Evolutionary conservation across 2,113 vertebrate genomes (phyloP), one percentile per base, ranked within the genome.

Genomic region (Sylvietta virens): DNA sequence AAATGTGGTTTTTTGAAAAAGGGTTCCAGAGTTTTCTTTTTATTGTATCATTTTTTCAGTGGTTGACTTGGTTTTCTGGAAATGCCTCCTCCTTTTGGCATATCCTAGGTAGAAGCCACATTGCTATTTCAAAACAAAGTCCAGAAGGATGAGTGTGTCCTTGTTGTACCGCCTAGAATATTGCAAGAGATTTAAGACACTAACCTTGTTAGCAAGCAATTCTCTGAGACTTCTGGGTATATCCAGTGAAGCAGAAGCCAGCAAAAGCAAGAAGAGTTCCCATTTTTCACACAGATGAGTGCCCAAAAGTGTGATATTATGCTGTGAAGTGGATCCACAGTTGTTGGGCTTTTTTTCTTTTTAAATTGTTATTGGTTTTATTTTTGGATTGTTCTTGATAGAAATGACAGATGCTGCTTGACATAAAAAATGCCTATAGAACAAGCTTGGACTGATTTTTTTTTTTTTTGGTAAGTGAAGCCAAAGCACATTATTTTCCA

Each of bases 401-500:
- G n/a, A 91, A 81, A 62, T 15, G 24, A 81, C 14, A 78, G 39
- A 31, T 35, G n/a, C 1, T 81, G 21, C 54, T 88, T 84, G 64
- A 74, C 27, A 16, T 21, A 27, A 78, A 22, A 61, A 80, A 73
- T 48, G 7, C 37, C 12, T 44, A 33, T 26, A 86, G 21, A 71
- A 58, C 9, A 77, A 92, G 5, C 3, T 42, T 90, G 14, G 7
- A 60, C 56, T 84, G 67, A 91, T 73, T 85, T 40, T 72, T 45
- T 3, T 16, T 44, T n/a, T 45, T 95, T 91, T 95, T 66, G 50
- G 61, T 61, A 90, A 67, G 45, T 39, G 40, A 35, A 94, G 73
- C 67, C 37, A 91, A 81, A 66, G 74, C 17, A 48, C 27, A 35
- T 61, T 70, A 64, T 82, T 95, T 96, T 85, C 54, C 66, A 81